Evolutionary conservation across 2,113 vertebrate species (phyloP), one percentile per base, ranked within the genome.

Genomic region (Ceratotherium simum): DNA sequence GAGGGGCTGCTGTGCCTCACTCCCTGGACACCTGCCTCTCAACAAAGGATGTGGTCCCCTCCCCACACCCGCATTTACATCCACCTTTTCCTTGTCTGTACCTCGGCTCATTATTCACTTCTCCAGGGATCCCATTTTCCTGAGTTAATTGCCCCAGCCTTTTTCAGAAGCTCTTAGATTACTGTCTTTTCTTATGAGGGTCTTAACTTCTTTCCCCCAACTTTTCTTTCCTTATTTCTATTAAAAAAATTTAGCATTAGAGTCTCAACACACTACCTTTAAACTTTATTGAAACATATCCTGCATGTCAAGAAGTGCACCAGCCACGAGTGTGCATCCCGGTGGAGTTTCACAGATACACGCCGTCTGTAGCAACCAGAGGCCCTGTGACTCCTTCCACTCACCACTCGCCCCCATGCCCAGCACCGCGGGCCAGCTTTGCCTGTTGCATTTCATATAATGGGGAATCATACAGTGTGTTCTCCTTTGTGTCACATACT

Each of bases 41-140:
- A 93, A 96, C 97, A 97, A 97, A 97, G 70, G 95, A 48, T 6
- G 31, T 60, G 36, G 65, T 97, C 23, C 46, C 79, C 88, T 82
- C 93, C 95, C 95, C n/a, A 33, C 64, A 8, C 51, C 82, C 31
- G 46, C 81, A 75, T 65, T 97, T 93, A 93, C 90, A 95, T 64
- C 93, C 92, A 97, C 96, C 97, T 98, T 97, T 97, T 96, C 70
- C 86, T 97, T 94, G 75, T 90, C 10, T 89, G 91, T 84, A 27
- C 91, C n/a, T 92, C 56, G 75, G 88, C 83, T 98, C 96, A 96
- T 97, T 94, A 95, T 95, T 67, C 70, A 65, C 12, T 94, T 85
- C 96, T 97, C 94, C 62, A 46, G 90, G 96, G 89, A 90, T 92
- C 76, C 96, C 84, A 60, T 95, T 92, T 95, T 92, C 90, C 33